Conservation (phyloP, 2,888 invertebrate genomes). For the Drosophila tripunctata region DNA sequence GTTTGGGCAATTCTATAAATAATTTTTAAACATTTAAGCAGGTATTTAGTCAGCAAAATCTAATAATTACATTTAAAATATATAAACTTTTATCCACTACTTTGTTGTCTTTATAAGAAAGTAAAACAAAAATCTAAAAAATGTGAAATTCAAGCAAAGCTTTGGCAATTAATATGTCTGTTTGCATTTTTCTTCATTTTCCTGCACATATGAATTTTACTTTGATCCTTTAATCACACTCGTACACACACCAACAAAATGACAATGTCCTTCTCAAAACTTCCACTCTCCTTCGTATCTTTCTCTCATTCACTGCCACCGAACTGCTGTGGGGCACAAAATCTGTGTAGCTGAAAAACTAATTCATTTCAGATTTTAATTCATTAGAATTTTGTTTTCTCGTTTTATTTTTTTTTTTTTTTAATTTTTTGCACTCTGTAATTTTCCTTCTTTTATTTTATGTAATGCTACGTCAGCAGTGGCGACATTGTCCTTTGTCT, state of each 20-base stretch:
- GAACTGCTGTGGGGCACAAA: constrained; percentile 44
- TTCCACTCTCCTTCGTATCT: not conserved
- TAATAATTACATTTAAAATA: no score
- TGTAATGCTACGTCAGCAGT: constrained; percentile 21
- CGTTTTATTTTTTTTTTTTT: not conserved
- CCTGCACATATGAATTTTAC: constrained; percentile 12
- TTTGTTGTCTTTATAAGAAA: no score
- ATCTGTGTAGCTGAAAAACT: constrained; percentile 50
- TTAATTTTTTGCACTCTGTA: constrained; percentile 6
- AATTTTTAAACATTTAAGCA: no score
- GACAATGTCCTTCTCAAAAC: not conserved
- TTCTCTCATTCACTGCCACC: constrained; percentile 28
- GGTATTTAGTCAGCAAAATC: no score
- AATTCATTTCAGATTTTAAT: constrained; percentile 61
- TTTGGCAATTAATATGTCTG: no score
- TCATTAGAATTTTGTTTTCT: constrained; percentile 47
- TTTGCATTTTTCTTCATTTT: not conserved
- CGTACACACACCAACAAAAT: constrained; percentile 3
- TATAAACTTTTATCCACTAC: no score
- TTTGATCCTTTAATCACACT: constrained; percentile 27
- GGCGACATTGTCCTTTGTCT: constrained; percentile 37
- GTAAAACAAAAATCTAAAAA: not conserved
- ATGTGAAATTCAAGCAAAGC: not conserved
- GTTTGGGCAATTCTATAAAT: no score
- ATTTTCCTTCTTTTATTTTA: constrained; percentile 4